A percentile compares a stretch with the other conserved stretches of the same genome.
phyloP scores from a whole-genome alignment of 2,113 vertebrate species.

The Hassar affinis region DNA sequence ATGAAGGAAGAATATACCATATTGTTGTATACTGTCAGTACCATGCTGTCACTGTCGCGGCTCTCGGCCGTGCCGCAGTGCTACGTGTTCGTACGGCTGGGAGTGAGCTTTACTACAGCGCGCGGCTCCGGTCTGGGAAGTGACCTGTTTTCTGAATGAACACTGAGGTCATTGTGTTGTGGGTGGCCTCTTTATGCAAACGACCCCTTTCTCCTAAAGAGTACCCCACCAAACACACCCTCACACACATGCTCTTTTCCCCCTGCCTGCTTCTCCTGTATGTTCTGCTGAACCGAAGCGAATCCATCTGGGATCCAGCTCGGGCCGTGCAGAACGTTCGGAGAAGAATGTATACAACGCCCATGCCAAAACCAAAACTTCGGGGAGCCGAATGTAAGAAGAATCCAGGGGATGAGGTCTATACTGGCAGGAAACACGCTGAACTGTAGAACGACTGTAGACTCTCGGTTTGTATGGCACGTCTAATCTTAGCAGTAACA shows the following conservation, averaged over 20 bases:
- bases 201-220: constrained; percentile 32
- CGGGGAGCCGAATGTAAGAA: not conserved
- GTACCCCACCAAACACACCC: constrained; percentile 21
- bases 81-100: not conserved
- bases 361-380: constrained; percentile 1
- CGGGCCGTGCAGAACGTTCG: not conserved
- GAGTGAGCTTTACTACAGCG: constrained; percentile 13
- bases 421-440: not conserved
- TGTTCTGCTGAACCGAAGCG: constrained; percentile 21
- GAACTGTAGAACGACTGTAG: not conserved
- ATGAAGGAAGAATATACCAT: too few relatives aligned
- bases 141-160: constrained; percentile 46
- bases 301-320: constrained; percentile 27
- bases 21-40: too few relatives aligned
- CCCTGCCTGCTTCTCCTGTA: not conserved
- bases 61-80: not conserved
- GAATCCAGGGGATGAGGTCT: constrained; percentile 8
- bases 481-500: constrained; percentile 5
- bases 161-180: constrained; percentile 48
- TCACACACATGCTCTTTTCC: constrained; percentile 3
- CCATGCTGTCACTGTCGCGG: not conserved
- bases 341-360: constrained; percentile 34
- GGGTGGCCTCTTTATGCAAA: constrained; percentile 19
- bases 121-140: constrained; percentile 15
- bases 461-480: not conserved